These are phyloP conservation scores for Drosophila athabasca DNA, from an alignment of 1,140 invertebrate species.

Conservation along the genomic window DNA sequence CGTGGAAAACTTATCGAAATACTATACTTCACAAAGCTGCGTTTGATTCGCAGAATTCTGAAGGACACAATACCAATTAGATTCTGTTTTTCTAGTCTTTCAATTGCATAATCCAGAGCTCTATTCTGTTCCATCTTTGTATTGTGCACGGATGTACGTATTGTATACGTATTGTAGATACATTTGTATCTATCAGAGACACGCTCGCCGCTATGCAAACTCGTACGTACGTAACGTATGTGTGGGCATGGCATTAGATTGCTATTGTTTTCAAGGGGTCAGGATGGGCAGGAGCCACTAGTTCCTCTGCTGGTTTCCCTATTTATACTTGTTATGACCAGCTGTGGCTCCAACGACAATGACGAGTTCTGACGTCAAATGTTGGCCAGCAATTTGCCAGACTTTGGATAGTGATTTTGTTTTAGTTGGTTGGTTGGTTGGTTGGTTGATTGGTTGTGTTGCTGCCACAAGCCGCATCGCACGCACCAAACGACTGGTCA, in stretches of 20 bases:
- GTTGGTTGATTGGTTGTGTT: neutral
- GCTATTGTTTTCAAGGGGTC: constrained; percentile 35
- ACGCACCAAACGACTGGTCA: constrained; percentile 10
- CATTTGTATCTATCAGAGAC: constrained; percentile 63
- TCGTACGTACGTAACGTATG: constrained; percentile 13
- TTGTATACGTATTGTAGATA: constrained; percentile 7
- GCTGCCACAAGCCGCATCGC: constrained; percentile 6
- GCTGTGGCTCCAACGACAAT: neutral
- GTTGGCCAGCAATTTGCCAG: constrained; percentile 43
- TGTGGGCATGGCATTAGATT: constrained; percentile 53
- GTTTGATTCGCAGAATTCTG: no score
- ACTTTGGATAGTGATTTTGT: constrained; percentile 18
- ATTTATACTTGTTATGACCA: constrained; percentile 6
- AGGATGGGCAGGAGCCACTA: neutral
- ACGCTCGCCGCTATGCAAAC: constrained; percentile 36
- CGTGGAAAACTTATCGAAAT: no score
- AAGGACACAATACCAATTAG: no score
- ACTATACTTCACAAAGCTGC: no score
- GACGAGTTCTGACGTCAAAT: constrained; percentile 65
- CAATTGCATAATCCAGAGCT: no score
- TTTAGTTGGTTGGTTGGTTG: no score
- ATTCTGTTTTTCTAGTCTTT: no score
- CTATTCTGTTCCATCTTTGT: neutral
- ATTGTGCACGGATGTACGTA: no score
- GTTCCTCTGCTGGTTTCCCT: constrained; percentile 15